Percentiles rank a stretch among this genome's conserved stretches.
Evolutionary conservation across 1,140 invertebrate species (phyloP).

Genomic region (Diachasma alloeum): DNA sequence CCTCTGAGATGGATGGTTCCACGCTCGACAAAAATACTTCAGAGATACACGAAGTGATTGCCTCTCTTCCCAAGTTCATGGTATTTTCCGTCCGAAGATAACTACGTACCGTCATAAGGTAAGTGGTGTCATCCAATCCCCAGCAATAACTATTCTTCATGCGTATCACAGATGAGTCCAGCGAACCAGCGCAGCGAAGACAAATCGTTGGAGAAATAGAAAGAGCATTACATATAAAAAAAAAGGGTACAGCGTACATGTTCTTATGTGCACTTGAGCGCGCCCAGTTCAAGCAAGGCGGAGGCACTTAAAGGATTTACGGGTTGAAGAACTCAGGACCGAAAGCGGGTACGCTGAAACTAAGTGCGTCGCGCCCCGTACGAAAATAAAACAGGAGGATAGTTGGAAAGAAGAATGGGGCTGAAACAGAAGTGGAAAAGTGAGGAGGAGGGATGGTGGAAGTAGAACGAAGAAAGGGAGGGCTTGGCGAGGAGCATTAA

Average conservation of each 20-base stretch:
- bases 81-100: no score
- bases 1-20: not conserved
- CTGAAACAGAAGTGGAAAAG: not conserved
- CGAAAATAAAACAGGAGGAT: slow-evolving; percentile 18
- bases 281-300: slow-evolving; percentile 39
- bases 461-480: slow-evolving; percentile 8
- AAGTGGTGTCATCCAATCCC: no score
- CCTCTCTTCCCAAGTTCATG: no score
- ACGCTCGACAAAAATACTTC: no score
- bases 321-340: slow-evolving; percentile 54
- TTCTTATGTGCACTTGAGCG: slow-evolving; percentile 23
- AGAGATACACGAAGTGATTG: no score
- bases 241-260: slow-evolving; percentile 21
- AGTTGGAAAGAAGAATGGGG: not conserved
- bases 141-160: not conserved
- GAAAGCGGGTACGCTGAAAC: slow-evolving; percentile 29
- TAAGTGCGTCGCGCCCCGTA: slow-evolving; percentile 33
- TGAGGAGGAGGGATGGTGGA: not conserved
- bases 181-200: not conserved
- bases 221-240: not conserved
- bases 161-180: not conserved
- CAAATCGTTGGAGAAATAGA: not conserved
- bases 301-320: slow-evolving; percentile 60
- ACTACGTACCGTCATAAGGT: no score
- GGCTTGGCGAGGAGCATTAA: slow-evolving; percentile 12